Conservation (phyloP, 2,797 vertebrate genomes). For the Aulostomus chinensis region DNA sequence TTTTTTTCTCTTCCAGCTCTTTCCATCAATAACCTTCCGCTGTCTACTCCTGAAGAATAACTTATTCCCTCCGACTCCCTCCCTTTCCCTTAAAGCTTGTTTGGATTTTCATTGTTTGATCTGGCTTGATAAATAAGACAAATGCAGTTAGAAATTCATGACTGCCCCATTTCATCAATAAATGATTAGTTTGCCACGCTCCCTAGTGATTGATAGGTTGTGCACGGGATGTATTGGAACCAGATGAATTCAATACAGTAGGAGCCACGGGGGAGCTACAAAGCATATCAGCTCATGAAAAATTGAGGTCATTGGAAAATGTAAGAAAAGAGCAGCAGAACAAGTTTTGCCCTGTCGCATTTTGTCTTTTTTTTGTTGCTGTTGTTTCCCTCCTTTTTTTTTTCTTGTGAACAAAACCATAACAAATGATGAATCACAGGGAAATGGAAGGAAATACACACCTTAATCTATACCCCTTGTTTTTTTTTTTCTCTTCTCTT, state of each 20-base stretch:
- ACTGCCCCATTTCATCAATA: slow-evolving; percentile 84
- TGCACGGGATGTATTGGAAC: slow-evolving; percentile 82
- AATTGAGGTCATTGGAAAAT: slow-evolving; percentile 82
- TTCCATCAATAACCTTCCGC: slow-evolving; percentile 81
- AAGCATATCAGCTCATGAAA: slow-evolving; percentile 83
- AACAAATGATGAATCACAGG: slow-evolving; percentile 43
- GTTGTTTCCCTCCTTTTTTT: too few species aligned
- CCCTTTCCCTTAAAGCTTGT: slow-evolving; percentile 80
- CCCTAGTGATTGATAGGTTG: slow-evolving; percentile 85
- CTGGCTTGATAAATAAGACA: slow-evolving; percentile 87
- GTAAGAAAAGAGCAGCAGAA: slow-evolving; percentile 53
- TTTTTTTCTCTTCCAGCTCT: slow-evolving; percentile 19
- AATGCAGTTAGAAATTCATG: slow-evolving; percentile 85
- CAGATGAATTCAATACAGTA: slow-evolving; percentile 84
- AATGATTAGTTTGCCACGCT: slow-evolving; percentile 85
- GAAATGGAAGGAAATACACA: slow-evolving; percentile 30
- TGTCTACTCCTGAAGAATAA: slow-evolving; percentile 76
- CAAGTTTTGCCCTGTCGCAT: slow-evolving; percentile 54
- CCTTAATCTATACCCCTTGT: slow-evolving; percentile 24
- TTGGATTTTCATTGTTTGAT: slow-evolving; percentile 87
- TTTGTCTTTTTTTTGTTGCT: slow-evolving; percentile 36
- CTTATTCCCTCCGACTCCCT: slow-evolving; percentile 77
- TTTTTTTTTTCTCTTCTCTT: slow-evolving; percentile 26
- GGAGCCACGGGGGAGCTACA: slow-evolving; percentile 76
- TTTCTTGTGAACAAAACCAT: slow-evolving; percentile 32